Base-by-base conservation (phyloP, 1,140 invertebrate species). In the Phortica variegata region DNA sequence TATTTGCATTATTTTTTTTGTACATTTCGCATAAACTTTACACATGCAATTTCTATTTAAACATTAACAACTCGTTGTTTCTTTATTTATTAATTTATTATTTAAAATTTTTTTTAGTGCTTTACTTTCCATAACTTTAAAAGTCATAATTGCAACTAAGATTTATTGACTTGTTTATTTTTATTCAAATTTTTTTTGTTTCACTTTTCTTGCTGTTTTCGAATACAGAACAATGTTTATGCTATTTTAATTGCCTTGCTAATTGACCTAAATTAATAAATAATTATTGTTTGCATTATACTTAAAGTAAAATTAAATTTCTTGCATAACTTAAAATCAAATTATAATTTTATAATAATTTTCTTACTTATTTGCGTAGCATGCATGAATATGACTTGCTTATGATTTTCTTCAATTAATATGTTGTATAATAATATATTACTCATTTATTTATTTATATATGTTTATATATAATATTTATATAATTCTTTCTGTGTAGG, bases 231-330 rank as follows among this genome's bases (percentile, higher is more conserved):
- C 34, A 47, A 38, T 36, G 13, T 32, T 36, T 33, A 15, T 36
- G 34, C 37, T 39, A 16, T 29, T 17, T 37, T 69, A 68, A 68
- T 68, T 68, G 63, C 60, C 63, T 49, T 47, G 49, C 54, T 68
- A 68, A 68, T 68, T 68, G 63, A 68, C 63, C 63, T 69, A 68
- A 54, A 68, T 63, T 58, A 26, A 26, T 68, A 63, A 58, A 53
- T 68, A 65, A 61, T 65, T 65, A 6, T 54, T 49, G 39, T 56
- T 45, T 49, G 23, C 5, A 6, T 26, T 26, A 26, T 26, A 26
- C 10, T 26, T n/a, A n/a, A n/a, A n/a, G n/a, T 26, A 10, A 26
- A 26, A 5, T 26, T 26, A 26, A 26, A 26, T 6, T 6, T 26
- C 23, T 26, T 10, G 10, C 23, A 6, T 5, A 26, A 26, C 23